phyloP scores from a whole-genome alignment of 2,888 invertebrate genomes.

The Melanostoma mellinum region DNA sequence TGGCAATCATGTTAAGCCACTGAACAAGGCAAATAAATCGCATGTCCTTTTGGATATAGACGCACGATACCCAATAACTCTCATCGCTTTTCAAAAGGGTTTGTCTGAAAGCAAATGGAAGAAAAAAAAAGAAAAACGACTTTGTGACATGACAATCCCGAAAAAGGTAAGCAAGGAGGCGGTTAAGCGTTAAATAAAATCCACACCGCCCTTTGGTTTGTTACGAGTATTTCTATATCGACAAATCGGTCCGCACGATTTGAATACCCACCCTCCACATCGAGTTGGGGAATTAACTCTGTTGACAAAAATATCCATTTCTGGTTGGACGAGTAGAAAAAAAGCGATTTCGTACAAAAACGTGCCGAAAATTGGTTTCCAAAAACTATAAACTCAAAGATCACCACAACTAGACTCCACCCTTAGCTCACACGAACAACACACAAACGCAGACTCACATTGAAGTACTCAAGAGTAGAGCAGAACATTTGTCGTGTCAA shows the following conservation, averaged over 20 bases:
- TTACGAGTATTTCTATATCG: neutral
- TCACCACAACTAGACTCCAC: conserved; percentile 58
- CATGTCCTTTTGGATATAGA: conserved; percentile 22
- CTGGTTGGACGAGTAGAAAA: conserved; percentile 4
- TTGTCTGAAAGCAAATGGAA: too few species aligned
- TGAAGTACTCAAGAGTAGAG: conserved; percentile 24
- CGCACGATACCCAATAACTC: neutral
- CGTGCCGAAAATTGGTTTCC: conserved; percentile 41
- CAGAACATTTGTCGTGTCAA: conserved; percentile 58
- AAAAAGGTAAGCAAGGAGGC: conserved; percentile 15
- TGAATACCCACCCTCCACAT: conserved; percentile 8
- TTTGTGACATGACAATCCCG: conserved; percentile 4
- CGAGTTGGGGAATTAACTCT: conserved; percentile 25
- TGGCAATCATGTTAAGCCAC: conserved; percentile 16
- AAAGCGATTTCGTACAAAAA: neutral
- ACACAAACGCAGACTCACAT: neutral
- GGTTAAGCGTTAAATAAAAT: conserved; percentile 36
- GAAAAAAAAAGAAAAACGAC: neutral
- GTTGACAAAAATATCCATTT: conserved; percentile 47
- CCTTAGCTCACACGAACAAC: neutral
- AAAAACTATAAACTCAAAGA: conserved; percentile 29
- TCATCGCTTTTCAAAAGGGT: neutral
- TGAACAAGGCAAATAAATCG: conserved; percentile 43
- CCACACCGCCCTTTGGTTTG: conserved; percentile 1
- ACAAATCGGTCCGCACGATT: conserved; percentile 31